These are phyloP conservation scores for Hymenopus coronatus DNA, from an alignment of 2,888 invertebrate species.

Conservation along the genomic window DNA sequence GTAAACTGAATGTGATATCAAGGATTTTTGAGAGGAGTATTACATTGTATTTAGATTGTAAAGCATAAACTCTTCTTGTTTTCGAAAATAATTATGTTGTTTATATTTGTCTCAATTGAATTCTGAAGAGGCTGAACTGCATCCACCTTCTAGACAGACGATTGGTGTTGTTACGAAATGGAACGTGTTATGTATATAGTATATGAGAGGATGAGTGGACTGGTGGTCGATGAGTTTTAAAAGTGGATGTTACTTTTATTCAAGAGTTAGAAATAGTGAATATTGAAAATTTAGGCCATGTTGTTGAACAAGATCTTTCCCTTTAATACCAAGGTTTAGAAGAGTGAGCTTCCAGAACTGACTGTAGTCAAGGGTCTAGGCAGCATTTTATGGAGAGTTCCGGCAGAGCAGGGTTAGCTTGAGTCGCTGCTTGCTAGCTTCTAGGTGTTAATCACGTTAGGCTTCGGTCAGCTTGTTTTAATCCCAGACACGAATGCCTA, in stretches of 20 bases:
- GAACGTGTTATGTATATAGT: conserved; percentile 29
- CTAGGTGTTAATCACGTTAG: conserved; percentile 49
- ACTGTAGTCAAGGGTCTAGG: conserved; percentile 36
- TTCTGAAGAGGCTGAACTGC: not conserved
- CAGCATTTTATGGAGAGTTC: conserved; percentile 33
- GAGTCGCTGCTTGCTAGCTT: conserved; percentile 48
- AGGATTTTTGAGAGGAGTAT: conserved; percentile 33
- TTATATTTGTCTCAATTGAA: conserved; percentile 54
- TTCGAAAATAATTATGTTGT: conserved; percentile 52
- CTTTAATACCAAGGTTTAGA: conserved; percentile 37
- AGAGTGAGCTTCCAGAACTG: conserved; percentile 50
- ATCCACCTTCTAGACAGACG: not conserved
- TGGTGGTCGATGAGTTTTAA: conserved; percentile 30
- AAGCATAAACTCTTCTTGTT: conserved; percentile 28
- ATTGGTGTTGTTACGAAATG: conserved; percentile 25
- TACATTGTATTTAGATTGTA: conserved; percentile 33
- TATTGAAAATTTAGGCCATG: conserved; percentile 31
- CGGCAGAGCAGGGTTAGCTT: conserved; percentile 43
- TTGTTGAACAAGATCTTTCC: conserved; percentile 34
- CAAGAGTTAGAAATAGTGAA: conserved; percentile 31
- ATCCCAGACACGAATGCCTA: conserved; percentile 29
- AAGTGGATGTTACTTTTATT: conserved; percentile 34
- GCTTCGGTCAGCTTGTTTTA: conserved; percentile 35
- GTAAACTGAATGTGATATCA: conserved; percentile 36
- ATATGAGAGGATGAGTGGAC: conserved; percentile 27